These are phyloP conservation scores for Drosophila vallismaia DNA, from an alignment of 2,888 invertebrate species.

Conservation along the genomic window DNA sequence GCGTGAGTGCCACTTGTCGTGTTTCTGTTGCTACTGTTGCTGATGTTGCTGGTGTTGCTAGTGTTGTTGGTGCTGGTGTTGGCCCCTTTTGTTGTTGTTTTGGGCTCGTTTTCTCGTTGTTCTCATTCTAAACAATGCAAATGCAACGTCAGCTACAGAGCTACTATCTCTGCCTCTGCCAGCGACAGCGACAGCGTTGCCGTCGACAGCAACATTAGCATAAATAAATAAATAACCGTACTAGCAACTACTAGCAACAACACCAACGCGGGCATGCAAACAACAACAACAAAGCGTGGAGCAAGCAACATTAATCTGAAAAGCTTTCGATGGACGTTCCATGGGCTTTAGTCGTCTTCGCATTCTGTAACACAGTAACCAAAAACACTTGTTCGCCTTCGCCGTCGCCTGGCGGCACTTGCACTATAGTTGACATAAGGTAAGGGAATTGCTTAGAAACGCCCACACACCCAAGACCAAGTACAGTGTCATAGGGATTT, in stretches of 20 bases:
- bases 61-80: constrained; percentile 22
- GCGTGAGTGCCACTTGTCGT: constrained; percentile 67
- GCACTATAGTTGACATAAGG: constrained; percentile 48
- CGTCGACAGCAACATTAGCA: constrained; percentile 66
- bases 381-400: constrained; percentile 48
- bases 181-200: constrained; percentile 16
- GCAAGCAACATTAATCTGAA: constrained; percentile 59
- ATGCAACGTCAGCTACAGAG: constrained; percentile 51
- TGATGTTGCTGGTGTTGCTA: constrained; percentile 22
- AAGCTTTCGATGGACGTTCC: constrained; percentile 43
- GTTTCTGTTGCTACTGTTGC: constrained; percentile 23
- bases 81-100: constrained; percentile 35
- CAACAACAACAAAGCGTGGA: constrained; percentile 48
- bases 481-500: constrained; percentile 43
- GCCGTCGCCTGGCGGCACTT: constrained; percentile 41
- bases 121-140: constrained; percentile 74
- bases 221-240: constrained; percentile 77
- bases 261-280: constrained; percentile 58
- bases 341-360: constrained; percentile 44
- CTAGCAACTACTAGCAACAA: constrained; percentile 50
- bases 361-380: constrained; percentile 21
- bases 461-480: constrained; percentile 28
- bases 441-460: constrained; percentile 38
- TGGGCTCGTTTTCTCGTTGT: constrained; percentile 53
- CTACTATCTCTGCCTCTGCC: constrained; percentile 4